Base-by-base conservation (phyloP, 92 coral and sea anemone species). In the Montipora capitata region DNA sequence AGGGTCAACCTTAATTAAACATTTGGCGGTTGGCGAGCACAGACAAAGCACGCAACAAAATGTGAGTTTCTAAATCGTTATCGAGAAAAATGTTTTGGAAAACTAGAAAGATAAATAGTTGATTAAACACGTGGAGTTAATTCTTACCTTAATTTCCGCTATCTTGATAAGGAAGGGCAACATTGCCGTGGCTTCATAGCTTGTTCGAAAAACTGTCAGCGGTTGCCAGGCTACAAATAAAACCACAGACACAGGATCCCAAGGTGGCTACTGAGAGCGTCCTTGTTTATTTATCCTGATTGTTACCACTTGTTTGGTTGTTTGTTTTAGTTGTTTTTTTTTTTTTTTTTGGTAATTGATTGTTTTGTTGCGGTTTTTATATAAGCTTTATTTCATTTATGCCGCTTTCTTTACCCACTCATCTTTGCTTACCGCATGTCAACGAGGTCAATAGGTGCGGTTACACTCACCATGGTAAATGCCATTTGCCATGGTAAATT, bases 141-240 rank as follows among this genome's bases (percentile, higher is more conserved):
- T 11, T 71, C 76, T 71, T 71, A 71, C 76, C 76, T 71, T 35
- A 71, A 40, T 71, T 40, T 71, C 40, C 77, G 15, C 15, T 40
- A 18, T 72, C 81, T 58, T 77, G 81, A 40, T 58, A 57, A 58
- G 69, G 15, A 77, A 77, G 38, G 12, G 52, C 41, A 57, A 58
- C 81, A 57, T 56, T 41, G 54, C 80, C 52, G 67, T 67, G 9
- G 52, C 52, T 45, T 45, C 52, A 57, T 57, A 15, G 63, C 16
- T 57, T 57, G 63, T 57, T 57, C 63, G 63, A 57, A 57, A 7
- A 7, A 10, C 63, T 57, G 3, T 15, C 16, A 15, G 16, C 63
- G 63, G 40, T 63, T 63, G 35, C 38, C 68, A 63, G 38, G 35
- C 38, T 63, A 63, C 68, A 63, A 15, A 63, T 16, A 15, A 63